phyloP scores from a whole-genome alignment of 2,888 invertebrate genomes.

The Eucera pruinosa region DNA sequence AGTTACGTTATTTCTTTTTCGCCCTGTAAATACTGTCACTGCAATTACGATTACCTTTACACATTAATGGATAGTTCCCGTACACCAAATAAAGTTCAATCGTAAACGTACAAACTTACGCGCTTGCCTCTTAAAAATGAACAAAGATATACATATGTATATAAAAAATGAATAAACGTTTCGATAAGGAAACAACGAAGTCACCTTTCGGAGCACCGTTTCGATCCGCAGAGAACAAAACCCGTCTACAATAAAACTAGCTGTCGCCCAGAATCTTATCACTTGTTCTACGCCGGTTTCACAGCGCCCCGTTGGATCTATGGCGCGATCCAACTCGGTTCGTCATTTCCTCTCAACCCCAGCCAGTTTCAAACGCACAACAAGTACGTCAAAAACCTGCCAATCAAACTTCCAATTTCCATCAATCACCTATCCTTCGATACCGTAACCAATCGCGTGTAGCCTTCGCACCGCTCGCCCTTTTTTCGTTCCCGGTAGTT shows the following conservation, averaged over 20 bases:
- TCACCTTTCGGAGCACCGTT: neutral
- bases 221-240: neutral
- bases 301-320: neutral
- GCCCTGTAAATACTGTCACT: no score
- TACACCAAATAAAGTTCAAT: no score
- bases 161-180: no score
- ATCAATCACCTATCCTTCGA: slow-evolving; percentile 41
- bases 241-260: no score
- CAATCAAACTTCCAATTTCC: slow-evolving; percentile 54
- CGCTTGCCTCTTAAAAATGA: no score
- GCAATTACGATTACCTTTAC: no score
- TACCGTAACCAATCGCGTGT: neutral
- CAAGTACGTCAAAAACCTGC: slow-evolving; percentile 43
- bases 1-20: no score
- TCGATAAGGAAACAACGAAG: neutral
- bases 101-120: no score
- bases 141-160: no score
- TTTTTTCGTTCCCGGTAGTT: no score
- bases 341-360: slow-evolving; percentile 14
- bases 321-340: neutral
- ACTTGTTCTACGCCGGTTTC: no score
- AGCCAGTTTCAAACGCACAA: slow-evolving; percentile 25
- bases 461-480: neutral
- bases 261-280: slow-evolving; percentile 4
- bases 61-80: no score